phyloP scores from a whole-genome alignment of 2,797 vertebrate species.

The Periophthalmus magnuspinnatus region DNA sequence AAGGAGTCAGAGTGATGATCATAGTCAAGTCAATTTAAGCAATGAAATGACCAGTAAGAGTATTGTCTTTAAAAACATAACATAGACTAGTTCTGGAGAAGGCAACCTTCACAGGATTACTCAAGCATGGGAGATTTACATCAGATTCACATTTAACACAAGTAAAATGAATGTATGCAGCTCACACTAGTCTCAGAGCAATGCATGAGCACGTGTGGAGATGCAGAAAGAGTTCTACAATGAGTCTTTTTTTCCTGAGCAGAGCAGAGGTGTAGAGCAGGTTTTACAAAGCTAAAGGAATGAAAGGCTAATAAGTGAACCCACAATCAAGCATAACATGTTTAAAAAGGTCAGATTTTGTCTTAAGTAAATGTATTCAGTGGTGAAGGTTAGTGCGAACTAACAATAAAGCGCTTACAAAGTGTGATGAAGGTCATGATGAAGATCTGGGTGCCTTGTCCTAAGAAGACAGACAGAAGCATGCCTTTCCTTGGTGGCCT shows the following conservation, averaged over 20 bases:
- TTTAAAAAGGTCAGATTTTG: background rate
- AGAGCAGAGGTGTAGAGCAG: too few relatives aligned
- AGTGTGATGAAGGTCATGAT: constrained; percentile 94
- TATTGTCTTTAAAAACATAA: background rate
- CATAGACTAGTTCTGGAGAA: background rate
- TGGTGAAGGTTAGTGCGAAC: background rate
- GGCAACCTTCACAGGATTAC: background rate
- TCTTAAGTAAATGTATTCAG: background rate
- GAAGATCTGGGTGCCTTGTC: constrained; percentile 91
- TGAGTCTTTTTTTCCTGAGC: too few relatives aligned
- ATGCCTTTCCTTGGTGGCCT: constrained; percentile 86
- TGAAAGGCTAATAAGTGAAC: too few relatives aligned
- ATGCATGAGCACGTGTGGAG: background rate
- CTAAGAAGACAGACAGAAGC: constrained; percentile 88
- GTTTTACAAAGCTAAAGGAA: too few relatives aligned
- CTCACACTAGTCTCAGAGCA: background rate
- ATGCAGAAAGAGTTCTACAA: background rate
- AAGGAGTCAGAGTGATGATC: too few relatives aligned
- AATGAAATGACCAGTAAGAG: background rate
- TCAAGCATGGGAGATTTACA: too few relatives aligned
- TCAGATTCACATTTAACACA: too few relatives aligned
- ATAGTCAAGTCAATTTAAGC: background rate
- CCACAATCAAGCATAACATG: background rate
- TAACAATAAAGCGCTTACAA: constrained; percentile 74
- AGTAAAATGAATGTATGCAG: too few relatives aligned